These are phyloP conservation scores for Chromoteleia sp. DNA, from an alignment of 2,888 invertebrate genomes.

Conservation along the genomic window DNA sequence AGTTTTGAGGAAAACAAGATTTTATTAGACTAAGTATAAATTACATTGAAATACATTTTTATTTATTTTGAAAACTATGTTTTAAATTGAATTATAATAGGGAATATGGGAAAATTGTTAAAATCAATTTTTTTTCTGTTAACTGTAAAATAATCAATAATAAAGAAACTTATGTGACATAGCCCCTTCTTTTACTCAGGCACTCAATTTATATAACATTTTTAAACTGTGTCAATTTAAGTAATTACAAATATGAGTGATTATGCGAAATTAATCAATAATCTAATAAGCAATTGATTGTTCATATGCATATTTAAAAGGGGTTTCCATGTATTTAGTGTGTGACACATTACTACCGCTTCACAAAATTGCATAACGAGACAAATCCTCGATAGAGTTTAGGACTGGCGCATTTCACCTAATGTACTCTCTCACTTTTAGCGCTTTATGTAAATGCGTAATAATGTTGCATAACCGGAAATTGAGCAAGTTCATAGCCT, in stretches of 20 bases:
- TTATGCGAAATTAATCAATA: not conserved
- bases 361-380: constrained; percentile 48
- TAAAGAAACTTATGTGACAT: no score
- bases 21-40: no score
- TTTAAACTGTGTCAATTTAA: no score
- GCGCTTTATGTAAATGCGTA: constrained; percentile 66
- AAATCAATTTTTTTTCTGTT: no score
- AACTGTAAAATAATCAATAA: no score
- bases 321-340: not conserved
- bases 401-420: constrained; percentile 41
- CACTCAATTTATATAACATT: no score
- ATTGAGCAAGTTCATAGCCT: constrained; percentile 67
- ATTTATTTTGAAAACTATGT: no score
- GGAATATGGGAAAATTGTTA: no score
- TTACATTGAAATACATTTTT: no score
- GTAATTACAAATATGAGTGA: not conserved
- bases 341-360: constrained; percentile 53
- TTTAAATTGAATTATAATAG: no score
- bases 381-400: constrained; percentile 52
- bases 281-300: constrained; percentile 3
- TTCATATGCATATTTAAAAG: constrained; percentile 12
- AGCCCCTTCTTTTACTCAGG: no score
- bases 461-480: constrained; percentile 68
- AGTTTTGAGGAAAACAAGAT: no score
- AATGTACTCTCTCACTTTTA: constrained; percentile 48